A percentile compares a stretch with the other conserved stretches of the same genome.
These are phyloP conservation scores for Drosophila sulfurigaster DNA, from an alignment of 1,140 invertebrate genomes.

Conservation along the genomic window DNA sequence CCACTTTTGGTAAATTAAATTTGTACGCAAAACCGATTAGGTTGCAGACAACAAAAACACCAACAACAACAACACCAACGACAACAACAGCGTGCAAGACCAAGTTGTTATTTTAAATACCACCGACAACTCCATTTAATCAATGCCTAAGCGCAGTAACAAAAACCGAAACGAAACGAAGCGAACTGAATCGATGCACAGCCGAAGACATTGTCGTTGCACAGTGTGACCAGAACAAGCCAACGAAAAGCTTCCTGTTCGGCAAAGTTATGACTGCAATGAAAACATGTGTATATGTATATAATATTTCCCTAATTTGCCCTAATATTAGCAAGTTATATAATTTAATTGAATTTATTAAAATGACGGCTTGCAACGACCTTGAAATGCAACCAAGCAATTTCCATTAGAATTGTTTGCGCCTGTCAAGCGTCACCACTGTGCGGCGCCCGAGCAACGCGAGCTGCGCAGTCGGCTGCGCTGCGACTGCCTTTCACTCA, in stretches of 20 bases:
- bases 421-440: slow-evolving; percentile 17
- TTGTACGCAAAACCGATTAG: slow-evolving; percentile 83
- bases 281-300: too few species aligned
- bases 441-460: slow-evolving; percentile 53
- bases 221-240: slow-evolving; percentile 23
- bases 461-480: slow-evolving; percentile 51
- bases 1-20: slow-evolving; percentile 84
- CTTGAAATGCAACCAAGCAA: neutral
- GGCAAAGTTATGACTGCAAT: too few species aligned
- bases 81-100: slow-evolving; percentile 26
- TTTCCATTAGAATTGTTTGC: slow-evolving; percentile 3
- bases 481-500: slow-evolving; percentile 81
- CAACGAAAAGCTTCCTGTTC: neutral
- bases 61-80: too few species aligned
- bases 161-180: slow-evolving; percentile 30
- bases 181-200: neutral
- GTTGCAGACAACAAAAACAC: slow-evolving; percentile 65
- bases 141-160: slow-evolving; percentile 61
- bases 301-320: neutral
- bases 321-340: neutral
- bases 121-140: slow-evolving; percentile 82
- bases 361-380: neutral
- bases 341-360: neutral
- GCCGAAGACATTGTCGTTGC: slow-evolving; percentile 15
- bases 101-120: slow-evolving; percentile 84